A percentile compares a stretch with the other conserved stretches of the same genome.
phyloP scores from a whole-genome alignment of 1,140 invertebrate genomes.

The Ylistrum balloti region DNA sequence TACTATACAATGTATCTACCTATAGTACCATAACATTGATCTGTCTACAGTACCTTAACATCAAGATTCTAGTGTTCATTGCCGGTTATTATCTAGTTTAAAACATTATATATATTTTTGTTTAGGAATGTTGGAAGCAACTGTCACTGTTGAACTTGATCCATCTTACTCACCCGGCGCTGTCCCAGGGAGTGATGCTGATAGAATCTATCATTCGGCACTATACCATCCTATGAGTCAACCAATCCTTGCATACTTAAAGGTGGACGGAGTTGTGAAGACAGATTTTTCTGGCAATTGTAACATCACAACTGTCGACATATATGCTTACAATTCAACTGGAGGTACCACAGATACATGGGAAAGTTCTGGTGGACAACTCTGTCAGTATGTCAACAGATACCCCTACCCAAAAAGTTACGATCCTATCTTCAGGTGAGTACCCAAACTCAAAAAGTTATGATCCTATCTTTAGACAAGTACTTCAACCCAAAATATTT shows the following conservation, averaged over 20 bases:
- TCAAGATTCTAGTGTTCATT: too few species aligned
- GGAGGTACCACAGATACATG: conserved; percentile 45
- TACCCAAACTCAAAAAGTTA: conserved; percentile 51
- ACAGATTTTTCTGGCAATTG: conserved; percentile 45
- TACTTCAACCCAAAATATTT: conserved; percentile 50
- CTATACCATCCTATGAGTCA: conserved; percentile 50
- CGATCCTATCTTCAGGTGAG: conserved; percentile 53
- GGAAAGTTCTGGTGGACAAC: conserved; percentile 35
- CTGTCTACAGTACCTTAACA: too few species aligned
- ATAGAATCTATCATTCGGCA: conserved; percentile 52
- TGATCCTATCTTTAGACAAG: conserved; percentile 52
- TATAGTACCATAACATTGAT: too few species aligned
- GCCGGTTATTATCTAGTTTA: too few species aligned
- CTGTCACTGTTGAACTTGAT: conserved; percentile 44
- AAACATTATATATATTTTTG: too few species aligned
- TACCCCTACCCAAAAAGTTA: conserved; percentile 52
- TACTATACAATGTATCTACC: too few species aligned
- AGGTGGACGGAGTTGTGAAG: conserved; percentile 4
- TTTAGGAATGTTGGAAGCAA: not conserved
- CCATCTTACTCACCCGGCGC: conserved; percentile 42
- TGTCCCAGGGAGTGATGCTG: conserved; percentile 47
- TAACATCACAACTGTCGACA: conserved; percentile 49
- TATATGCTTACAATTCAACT: not conserved
- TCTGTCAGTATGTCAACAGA: conserved; percentile 55
- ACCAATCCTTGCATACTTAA: conserved; percentile 51